Conservation (phyloP, 2,113 vertebrate genomes). For the Thryonomys swinderianus region DNA sequence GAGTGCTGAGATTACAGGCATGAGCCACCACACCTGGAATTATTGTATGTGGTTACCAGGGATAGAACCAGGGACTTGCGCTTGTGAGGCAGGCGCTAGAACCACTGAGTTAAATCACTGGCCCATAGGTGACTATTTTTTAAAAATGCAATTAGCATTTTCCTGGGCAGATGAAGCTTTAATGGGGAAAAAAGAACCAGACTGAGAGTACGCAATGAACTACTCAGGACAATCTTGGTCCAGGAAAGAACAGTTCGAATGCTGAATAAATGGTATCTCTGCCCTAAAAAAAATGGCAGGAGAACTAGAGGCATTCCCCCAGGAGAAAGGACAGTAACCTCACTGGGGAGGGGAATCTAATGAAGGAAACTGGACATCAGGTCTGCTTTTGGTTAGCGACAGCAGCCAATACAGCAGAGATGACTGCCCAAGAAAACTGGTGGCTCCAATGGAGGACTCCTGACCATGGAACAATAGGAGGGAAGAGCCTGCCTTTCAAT, state of each 20-base stretch:
- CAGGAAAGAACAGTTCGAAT: neutral
- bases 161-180: slow-evolving; percentile 11
- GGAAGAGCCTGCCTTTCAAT: neutral
- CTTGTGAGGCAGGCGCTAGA: too few relatives aligned
- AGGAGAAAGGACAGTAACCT: neutral
- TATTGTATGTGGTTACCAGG: too few relatives aligned
- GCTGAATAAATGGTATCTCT: neutral
- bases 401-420: neutral
- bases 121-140: neutral
- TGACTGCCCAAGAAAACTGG: neutral
- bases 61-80: too few relatives aligned
- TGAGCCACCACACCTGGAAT: neutral
- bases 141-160: slow-evolving; percentile 33
- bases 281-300: slow-evolving; percentile 33
- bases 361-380: neutral
- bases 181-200: slow-evolving; percentile 16
- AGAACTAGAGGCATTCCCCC: neutral
- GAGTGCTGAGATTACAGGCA: neutral
- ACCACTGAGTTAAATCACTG: too few relatives aligned
- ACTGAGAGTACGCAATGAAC: neutral
- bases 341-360: neutral
- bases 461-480: neutral
- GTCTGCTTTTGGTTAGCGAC: slow-evolving; percentile 33
- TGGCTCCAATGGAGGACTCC: neutral
- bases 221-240: slow-evolving; percentile 16